phyloP scores from a whole-genome alignment of 2,888 invertebrate species.

The Neoscelio sp. region DNA sequence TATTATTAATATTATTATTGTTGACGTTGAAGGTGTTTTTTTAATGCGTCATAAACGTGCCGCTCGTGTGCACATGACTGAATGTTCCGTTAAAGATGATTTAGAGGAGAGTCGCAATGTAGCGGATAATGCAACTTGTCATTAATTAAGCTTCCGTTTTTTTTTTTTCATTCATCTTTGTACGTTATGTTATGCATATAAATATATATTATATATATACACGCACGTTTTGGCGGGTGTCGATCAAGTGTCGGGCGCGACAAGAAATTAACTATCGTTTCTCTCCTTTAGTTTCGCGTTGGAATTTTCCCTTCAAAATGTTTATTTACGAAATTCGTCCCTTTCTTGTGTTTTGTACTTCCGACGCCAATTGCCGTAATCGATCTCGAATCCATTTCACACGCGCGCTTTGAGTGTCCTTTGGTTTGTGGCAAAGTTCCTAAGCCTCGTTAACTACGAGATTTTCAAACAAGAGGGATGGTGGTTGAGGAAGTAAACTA shows the following conservation, averaged over 20 bases:
- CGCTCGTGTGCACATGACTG: constrained; percentile 73
- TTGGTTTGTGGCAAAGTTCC: constrained; percentile 67
- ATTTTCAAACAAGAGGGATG: constrained; percentile 48
- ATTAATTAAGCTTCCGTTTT: constrained; percentile 77
- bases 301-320: constrained; percentile 56
- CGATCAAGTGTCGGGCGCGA: constrained; percentile 67
- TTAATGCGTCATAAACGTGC: constrained; percentile 70
- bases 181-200: constrained; percentile 64
- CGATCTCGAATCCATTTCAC: constrained; percentile 59
- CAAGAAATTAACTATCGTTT: constrained; percentile 48
- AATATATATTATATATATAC: constrained; percentile 60
- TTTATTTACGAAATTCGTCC: constrained; percentile 43
- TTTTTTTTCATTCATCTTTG: constrained; percentile 63
- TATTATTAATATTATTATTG: constrained; percentile 73
- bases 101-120: constrained; percentile 68
- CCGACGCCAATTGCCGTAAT: constrained; percentile 66
- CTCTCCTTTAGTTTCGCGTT: constrained; percentile 20
- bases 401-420: constrained; percentile 39
- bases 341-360: constrained; percentile 50
- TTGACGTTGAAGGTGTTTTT: constrained; percentile 76
- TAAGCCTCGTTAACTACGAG: constrained; percentile 57
- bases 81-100: constrained; percentile 76
- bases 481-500: not conserved
- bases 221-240: constrained; percentile 67
- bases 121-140: constrained; percentile 75